A percentile compares a stretch with the other conserved stretches of the same genome.
phyloP scores from a whole-genome alignment of 2,113 vertebrate genomes.

The Cacatua alba region DNA sequence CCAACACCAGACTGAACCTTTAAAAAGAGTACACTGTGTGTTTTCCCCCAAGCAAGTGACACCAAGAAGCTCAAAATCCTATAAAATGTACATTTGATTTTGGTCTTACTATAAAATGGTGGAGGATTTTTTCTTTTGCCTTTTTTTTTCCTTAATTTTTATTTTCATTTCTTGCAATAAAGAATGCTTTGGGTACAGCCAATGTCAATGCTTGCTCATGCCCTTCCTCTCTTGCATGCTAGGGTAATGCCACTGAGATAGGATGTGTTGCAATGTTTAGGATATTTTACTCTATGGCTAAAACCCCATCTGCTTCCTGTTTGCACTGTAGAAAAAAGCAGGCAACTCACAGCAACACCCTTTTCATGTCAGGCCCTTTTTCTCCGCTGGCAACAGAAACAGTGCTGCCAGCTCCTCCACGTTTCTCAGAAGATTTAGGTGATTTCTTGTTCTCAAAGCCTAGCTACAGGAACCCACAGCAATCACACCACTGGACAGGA shows the following conservation, averaged over 20 bases:
- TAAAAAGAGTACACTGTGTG: background rate
- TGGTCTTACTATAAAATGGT: background rate
- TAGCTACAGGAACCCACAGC: background rate
- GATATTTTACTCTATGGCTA: background rate
- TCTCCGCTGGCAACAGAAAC: background rate
- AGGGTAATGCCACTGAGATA: background rate
- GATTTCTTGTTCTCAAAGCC: background rate
- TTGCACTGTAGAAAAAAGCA: background rate
- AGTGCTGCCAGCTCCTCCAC: background rate
- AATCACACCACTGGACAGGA: background rate
- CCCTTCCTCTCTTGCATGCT: background rate
- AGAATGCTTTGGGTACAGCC: background rate
- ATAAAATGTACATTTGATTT: background rate
- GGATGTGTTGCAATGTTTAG: background rate
- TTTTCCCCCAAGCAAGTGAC: background rate
- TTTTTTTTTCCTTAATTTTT: background rate
- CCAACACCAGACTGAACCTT: background rate
- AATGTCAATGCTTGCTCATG: background rate
- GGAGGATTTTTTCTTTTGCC: background rate
- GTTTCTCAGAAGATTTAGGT: background rate
- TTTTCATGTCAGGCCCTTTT: background rate
- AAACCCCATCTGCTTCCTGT: background rate
- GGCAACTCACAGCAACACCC: background rate
- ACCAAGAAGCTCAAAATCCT: background rate
- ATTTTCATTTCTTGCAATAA: background rate